Conservation (phyloP, 1,140 invertebrate species). For the Sitophilus oryzae region DNA sequence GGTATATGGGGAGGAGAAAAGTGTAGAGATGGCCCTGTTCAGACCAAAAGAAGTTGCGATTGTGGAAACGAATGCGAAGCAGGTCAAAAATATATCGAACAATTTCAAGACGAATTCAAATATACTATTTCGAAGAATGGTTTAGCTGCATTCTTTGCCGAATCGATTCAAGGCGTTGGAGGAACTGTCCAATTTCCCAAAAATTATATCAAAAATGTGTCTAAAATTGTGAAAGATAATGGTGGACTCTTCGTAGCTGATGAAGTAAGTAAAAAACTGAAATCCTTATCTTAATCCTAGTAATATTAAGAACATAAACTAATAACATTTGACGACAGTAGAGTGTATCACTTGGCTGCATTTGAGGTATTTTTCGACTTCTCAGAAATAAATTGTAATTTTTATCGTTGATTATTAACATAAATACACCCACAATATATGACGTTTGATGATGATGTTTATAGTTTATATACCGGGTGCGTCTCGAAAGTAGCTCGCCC, state of each 20-base stretch:
- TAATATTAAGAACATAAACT: too few relatives aligned
- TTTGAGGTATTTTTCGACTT: too few relatives aligned
- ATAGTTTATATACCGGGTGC: too few relatives aligned
- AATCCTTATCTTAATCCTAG: too few relatives aligned
- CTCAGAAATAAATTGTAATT: too few relatives aligned
- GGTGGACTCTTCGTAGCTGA: constrained; percentile 89
- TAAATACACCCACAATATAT: too few relatives aligned
- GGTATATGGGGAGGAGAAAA: constrained; percentile 83
- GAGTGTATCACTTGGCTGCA: too few relatives aligned
- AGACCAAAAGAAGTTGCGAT: constrained; percentile 62
- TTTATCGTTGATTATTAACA: too few relatives aligned
- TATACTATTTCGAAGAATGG: constrained; percentile 57
- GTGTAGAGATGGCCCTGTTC: constrained; percentile 83
- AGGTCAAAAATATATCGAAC: constrained; percentile 71
- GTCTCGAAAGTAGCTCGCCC: too few relatives aligned
- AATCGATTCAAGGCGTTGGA: constrained; percentile 92
- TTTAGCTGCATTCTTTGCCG: constrained; percentile 85
- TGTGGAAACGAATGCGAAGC: constrained; percentile 66
- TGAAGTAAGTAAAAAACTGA: too few relatives aligned
- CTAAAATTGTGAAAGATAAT: constrained; percentile 67
- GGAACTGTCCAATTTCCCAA: constrained; percentile 89
- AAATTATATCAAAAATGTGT: constrained; percentile 77
- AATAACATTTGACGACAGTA: too few relatives aligned
- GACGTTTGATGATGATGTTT: too few relatives aligned
- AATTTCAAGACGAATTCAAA: constrained; percentile 73